A percentile compares a stretch with the other conserved stretches of the same genome.
phyloP scores from a whole-genome alignment of 2,113 vertebrate genomes.

The Apodemus speciosus region DNA sequence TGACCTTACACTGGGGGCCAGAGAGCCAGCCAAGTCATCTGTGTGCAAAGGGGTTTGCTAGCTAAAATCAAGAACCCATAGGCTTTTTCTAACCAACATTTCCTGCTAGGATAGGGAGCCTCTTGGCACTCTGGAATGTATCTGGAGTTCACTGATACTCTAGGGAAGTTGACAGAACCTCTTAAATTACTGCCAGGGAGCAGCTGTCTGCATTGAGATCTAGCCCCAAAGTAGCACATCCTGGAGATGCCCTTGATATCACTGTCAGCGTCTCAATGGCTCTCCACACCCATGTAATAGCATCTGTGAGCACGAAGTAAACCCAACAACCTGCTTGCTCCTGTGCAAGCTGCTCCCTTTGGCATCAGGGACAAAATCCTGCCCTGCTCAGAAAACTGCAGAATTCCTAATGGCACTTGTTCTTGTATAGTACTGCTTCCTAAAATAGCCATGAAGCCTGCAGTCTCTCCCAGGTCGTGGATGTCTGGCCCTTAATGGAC shows the following conservation, averaged over 20 bases:
- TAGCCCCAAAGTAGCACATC: neutral
- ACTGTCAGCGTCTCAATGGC: neutral
- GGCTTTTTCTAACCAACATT: neutral
- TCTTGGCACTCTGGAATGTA: neutral
- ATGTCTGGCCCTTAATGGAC: neutral
- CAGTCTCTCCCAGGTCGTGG: neutral
- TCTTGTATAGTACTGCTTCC: neutral
- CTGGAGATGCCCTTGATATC: neutral
- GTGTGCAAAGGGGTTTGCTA: neutral
- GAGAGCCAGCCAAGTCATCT: neutral
- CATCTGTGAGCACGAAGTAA: neutral
- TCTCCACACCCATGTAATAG: neutral
- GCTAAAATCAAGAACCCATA: neutral
- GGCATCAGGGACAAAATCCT: neutral
- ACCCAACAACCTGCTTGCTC: neutral
- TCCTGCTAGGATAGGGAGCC: neutral
- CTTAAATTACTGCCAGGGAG: neutral
- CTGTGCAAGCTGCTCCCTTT: neutral
- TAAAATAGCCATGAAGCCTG: neutral
- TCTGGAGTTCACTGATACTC: neutral
- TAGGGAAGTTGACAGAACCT: neutral
- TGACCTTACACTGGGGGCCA: neutral
- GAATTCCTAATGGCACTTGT: neutral
- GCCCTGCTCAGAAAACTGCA: neutral
- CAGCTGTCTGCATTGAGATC: neutral